Evolutionary conservation across 64 coral and sea anemone species (phyloP).

Genomic region (Actinia tenebrosa): DNA sequence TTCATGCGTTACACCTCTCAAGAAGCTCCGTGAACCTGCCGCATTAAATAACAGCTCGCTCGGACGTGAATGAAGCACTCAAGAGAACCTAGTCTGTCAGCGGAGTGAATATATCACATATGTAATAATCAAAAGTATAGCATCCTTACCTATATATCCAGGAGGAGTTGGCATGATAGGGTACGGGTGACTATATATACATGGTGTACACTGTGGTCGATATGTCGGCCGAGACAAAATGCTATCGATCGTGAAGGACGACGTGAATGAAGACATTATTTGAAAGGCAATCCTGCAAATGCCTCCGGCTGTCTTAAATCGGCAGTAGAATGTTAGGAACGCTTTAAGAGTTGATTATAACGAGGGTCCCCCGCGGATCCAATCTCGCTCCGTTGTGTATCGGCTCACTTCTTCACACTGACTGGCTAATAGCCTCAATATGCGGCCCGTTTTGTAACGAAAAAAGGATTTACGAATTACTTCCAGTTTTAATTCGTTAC

Average conservation of each 20-base stretch:
- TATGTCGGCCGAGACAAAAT: conserved; percentile 93
- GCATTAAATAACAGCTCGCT: no score
- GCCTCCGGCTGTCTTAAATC: neutral
- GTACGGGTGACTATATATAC: conserved; percentile 73
- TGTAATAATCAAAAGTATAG: neutral
- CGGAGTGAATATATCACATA: neutral
- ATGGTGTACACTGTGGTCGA: conserved; percentile 65
- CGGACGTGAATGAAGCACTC: neutral
- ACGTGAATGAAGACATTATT: conserved; percentile 73
- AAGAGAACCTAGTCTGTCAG: neutral
- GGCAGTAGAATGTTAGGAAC: neutral
- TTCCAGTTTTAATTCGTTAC: conserved; percentile 94
- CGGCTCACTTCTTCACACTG: conserved; percentile 46
- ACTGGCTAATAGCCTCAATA: conserved; percentile 82
- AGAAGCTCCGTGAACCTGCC: neutral
- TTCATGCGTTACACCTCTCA: neutral
- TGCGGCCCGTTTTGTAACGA: conserved; percentile 84
- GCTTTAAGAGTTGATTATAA: neutral
- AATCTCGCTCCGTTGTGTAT: neutral
- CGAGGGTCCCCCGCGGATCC: neutral
- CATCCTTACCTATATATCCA: conserved; percentile 71
- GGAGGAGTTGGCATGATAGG: conserved; percentile 60
- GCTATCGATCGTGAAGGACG: conserved; percentile 95
- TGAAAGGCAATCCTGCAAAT: conserved; percentile 10
- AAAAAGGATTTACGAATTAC: conserved; percentile 99